A percentile compares a stretch with the other conserved stretches of the same genome.
phyloP scores from a whole-genome alignment of 2,113 vertebrate species.

The Telmatochromis sp. region DNA sequence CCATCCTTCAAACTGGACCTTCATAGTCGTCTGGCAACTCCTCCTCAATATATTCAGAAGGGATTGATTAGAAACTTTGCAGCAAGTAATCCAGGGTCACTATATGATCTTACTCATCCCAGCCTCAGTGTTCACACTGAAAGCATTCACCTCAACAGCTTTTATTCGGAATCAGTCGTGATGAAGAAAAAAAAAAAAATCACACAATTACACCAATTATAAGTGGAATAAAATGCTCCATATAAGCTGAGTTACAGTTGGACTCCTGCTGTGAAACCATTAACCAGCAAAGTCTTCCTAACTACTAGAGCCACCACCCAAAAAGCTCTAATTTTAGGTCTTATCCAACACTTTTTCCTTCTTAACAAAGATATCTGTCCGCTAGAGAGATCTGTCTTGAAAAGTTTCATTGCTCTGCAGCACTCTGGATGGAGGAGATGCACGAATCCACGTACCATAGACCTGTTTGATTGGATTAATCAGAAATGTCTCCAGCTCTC shows the following conservation, averaged over 20 bases:
- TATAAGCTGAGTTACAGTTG: not conserved
- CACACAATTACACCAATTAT: not conserved
- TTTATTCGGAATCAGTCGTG: not conserved
- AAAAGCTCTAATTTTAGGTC: not conserved
- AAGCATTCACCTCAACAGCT: not conserved
- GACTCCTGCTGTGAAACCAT: not conserved
- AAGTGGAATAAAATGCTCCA: not conserved
- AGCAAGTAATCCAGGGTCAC: not conserved
- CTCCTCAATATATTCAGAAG: not conserved
- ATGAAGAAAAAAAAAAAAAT: not conserved
- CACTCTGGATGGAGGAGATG: not conserved
- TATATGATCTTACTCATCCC: not conserved
- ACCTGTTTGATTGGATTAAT: constrained; percentile 56
- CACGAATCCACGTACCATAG: not conserved
- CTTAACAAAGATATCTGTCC: not conserved
- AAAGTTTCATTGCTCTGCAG: constrained; percentile 10
- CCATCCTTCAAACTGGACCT: not conserved
- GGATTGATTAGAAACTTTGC: not conserved
- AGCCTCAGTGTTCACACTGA: not conserved
- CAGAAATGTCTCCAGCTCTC: constrained; percentile 41
- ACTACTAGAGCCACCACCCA: not conserved
- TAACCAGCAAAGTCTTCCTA: not conserved
- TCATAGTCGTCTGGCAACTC: not conserved
- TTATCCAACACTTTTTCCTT: not conserved
- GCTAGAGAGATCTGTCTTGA: not conserved